Evolutionary conservation across 2,888 invertebrate species (phyloP).

Genomic region (Cheilosia urbana): DNA sequence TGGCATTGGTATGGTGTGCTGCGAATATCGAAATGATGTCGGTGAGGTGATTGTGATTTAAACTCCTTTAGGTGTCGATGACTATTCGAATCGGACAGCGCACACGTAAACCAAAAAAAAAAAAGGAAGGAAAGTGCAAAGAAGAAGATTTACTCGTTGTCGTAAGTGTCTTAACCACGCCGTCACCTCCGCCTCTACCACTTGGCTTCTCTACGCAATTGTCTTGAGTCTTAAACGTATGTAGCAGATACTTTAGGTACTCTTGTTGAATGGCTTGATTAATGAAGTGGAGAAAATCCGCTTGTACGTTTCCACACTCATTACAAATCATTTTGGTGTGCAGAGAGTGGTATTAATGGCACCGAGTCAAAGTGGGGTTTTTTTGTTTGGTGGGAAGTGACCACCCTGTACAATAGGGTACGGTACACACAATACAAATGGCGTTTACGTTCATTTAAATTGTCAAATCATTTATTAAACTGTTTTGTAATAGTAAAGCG

Average conservation of each 20-base stretch:
- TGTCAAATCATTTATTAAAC: neutral
- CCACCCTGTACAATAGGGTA: constrained; percentile 40
- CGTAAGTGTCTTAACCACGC: constrained; percentile 2
- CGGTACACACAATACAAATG: neutral
- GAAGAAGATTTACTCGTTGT: constrained; percentile 38
- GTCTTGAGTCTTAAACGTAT: constrained; percentile 14
- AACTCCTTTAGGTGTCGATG: constrained; percentile 68
- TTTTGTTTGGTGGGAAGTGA: constrained; percentile 6
- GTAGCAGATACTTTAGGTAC: constrained; percentile 27
- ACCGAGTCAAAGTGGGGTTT: constrained; percentile 24
- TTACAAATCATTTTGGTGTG: constrained; percentile 71
- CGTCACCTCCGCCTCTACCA: constrained; percentile 10
- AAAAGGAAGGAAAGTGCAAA: constrained; percentile 59
- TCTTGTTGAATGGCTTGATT: constrained; percentile 72
- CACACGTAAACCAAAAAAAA: constrained; percentile 10
- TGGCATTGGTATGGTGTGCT: neutral
- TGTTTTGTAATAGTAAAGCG: neutral
- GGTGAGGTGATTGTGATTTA: constrained; percentile 57
- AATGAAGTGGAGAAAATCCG: constrained; percentile 74
- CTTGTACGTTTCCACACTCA: constrained; percentile 71
- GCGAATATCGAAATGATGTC: constrained; percentile 37
- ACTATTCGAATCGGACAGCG: constrained; percentile 50
- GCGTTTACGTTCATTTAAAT: neutral
- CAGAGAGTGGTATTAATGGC: constrained; percentile 45
- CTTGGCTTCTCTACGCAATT: constrained; percentile 58